These are phyloP conservation scores for Ceratina calcarata DNA, from an alignment of 1,140 invertebrate species.

Conservation along the genomic window DNA sequence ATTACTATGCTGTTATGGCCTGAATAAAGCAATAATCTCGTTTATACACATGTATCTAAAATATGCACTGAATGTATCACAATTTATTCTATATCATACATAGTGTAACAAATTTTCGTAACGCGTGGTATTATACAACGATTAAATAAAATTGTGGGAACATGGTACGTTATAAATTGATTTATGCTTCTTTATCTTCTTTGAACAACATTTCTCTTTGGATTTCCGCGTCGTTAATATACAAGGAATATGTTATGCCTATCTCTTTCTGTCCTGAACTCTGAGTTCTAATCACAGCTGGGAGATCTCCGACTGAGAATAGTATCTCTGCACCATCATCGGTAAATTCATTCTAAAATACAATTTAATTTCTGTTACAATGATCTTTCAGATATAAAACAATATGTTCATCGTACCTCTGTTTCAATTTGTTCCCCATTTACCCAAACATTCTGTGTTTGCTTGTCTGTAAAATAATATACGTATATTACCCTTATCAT, in stretches of 20 bases:
- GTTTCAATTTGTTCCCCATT: constrained; percentile 87
- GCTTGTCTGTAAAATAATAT: constrained; percentile 84
- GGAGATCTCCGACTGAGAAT: constrained; percentile 82
- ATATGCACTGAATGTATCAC: background rate
- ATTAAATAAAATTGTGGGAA: background rate
- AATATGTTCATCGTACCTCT: constrained; percentile 63
- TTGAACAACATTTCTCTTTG: constrained; percentile 55
- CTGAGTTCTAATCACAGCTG: constrained; percentile 83
- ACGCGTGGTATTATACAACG: background rate
- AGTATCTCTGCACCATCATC: constrained; percentile 89
- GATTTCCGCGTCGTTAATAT: constrained; percentile 70
- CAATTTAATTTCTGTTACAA: constrained; percentile 12
- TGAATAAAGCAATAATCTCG: background rate
- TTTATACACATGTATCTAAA: too few species aligned
- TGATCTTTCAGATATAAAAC: background rate
- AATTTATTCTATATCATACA: constrained; percentile 10
- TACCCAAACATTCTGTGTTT: constrained; percentile 88
- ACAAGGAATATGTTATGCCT: constrained; percentile 73
- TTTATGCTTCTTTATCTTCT: background rate
- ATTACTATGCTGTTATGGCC: background rate
- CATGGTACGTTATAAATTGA: background rate
- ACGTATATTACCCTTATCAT: background rate
- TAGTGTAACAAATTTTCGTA: constrained; percentile 31
- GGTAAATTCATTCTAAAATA: constrained; percentile 86
- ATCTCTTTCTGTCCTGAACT: constrained; percentile 73